A percentile compares a stretch with the other conserved stretches of the same genome.
These are phyloP conservation scores for Brachymystax lenok DNA, from an alignment of 2,797 vertebrate genomes.

Conservation along the genomic window DNA sequence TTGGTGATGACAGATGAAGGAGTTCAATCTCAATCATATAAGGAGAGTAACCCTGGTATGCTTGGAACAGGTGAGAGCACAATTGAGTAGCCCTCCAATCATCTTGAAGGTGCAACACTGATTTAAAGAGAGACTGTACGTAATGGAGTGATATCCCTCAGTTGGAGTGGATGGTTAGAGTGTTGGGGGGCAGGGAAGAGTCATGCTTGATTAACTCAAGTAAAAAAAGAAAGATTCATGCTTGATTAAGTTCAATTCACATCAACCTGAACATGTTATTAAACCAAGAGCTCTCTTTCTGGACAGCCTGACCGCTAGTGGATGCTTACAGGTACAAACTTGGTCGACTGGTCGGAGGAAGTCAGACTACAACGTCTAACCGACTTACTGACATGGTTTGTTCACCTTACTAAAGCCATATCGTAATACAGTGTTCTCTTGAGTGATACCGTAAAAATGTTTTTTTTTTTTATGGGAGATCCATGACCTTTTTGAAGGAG, in stretches of 20 bases:
- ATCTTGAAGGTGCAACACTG: conserved; percentile 36
- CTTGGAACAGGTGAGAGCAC: conserved; percentile 40
- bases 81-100: conserved; percentile 50
- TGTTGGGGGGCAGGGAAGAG: conserved; percentile 52
- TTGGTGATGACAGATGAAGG: conserved; percentile 59
- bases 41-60: conserved; percentile 40
- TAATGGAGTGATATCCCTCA: conserved; percentile 44
- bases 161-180: conserved; percentile 19
- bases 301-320: conserved; percentile 11
- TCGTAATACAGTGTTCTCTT: not conserved
- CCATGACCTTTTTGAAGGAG: not conserved
- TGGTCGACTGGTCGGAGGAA: not conserved
- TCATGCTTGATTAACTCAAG: conserved; percentile 71
- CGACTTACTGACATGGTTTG: not conserved
- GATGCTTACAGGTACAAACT: not conserved
- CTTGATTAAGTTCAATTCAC: conserved; percentile 60
- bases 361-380: not conserved
- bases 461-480: not conserved
- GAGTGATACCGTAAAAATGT: not conserved
- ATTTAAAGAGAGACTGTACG: conserved; percentile 46
- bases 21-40: conserved; percentile 34
- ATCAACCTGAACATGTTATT: conserved; percentile 51
- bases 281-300: conserved; percentile 44
- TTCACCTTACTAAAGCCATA: not conserved
- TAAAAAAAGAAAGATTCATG: conserved; percentile 54